phyloP scores from a whole-genome alignment of 2,888 invertebrate genomes.

The Perizoma flavofasciatum region DNA sequence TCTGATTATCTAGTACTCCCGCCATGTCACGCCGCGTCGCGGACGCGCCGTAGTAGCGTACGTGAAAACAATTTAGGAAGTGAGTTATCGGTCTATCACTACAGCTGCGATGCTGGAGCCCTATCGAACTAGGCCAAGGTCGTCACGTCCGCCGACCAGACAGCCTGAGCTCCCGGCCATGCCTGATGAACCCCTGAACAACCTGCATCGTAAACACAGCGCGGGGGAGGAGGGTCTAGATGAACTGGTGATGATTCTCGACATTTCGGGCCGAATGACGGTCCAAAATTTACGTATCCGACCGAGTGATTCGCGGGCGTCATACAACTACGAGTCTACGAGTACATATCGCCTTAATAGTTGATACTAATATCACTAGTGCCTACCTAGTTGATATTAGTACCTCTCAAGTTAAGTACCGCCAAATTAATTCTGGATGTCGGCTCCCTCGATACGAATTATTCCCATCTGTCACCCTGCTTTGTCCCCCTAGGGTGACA shows the following conservation, averaged over 20 bases:
- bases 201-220: slow-evolving; percentile 29
- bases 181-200: slow-evolving; percentile 44
- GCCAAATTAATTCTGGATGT: too few relatives aligned
- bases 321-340: slow-evolving; percentile 1
- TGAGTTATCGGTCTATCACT: slow-evolving; percentile 59
- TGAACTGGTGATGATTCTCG: slow-evolving; percentile 42
- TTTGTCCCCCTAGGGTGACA: too few relatives aligned
- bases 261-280: slow-evolving; percentile 49
- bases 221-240: slow-evolving; percentile 48
- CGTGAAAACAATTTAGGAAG: slow-evolving; percentile 61
- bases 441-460: too few relatives aligned
- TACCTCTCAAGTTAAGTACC: too few relatives aligned
- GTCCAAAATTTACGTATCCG: slow-evolving; percentile 60
- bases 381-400: too few relatives aligned
- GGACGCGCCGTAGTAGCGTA: slow-evolving; percentile 9
- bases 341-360: background rate
- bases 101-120: slow-evolving; percentile 49
- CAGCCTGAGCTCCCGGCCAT: slow-evolving; percentile 54
- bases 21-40: too few relatives aligned
- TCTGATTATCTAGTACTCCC: background rate
- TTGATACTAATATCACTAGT: too few relatives aligned
- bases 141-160: slow-evolving; percentile 53
- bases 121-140: slow-evolving; percentile 77
- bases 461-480: too few relatives aligned
- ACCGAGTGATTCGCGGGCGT: slow-evolving; percentile 39